Base-by-base conservation (phyloP, 2,888 invertebrate species). In the Ischnus inquisitorius region DNA sequence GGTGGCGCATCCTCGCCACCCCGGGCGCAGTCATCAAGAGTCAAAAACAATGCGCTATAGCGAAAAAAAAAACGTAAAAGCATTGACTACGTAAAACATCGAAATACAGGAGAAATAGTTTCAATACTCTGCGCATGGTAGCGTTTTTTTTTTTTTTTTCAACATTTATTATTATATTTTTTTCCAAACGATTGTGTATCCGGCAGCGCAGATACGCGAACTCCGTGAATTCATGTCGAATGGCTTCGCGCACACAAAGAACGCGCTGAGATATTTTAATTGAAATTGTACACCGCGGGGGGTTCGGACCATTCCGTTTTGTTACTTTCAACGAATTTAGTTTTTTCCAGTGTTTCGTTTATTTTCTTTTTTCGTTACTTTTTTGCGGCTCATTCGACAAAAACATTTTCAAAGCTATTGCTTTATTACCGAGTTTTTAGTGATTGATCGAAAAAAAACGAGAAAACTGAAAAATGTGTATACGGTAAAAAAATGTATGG, bases 21-120 rank as follows among this genome's bases (percentile, higher is more conserved):
- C 19, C n/a, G 25, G 65, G 34, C 34, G 34, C 34, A 4, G 34
- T 34, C 34, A 71, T 46, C 16, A 14, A 46, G 19, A 51, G 41
- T 74, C 43, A 74, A 79, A 71, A 75, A 68, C 72, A 69, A 83
- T 69, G 43, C 54, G 69, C 48, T 4, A 39, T 41, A 19, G 28
- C 4, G 39, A 46, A 39, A 46, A 57, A 25, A 72, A 69, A 69
- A 69, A 41, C 39, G 0, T 34, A 8, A 82, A 74, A 54, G 34
- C 39, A 39, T 71, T 54, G 39, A 65, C 69, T 25, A 22, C 16
- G n/a, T 64, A 76, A 71, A 57, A 67, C 54, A 76, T 41, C 48
- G 62, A 54, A 22, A 43, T 34, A 48, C 19, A 39, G 14, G 22
- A 25, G 12, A 54, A 76, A 76, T 54, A 41, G 25, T 76, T 76